Evolutionary conservation across 2,888 invertebrate species (phyloP).

Genomic region (Dolichopus griseipennis): DNA sequence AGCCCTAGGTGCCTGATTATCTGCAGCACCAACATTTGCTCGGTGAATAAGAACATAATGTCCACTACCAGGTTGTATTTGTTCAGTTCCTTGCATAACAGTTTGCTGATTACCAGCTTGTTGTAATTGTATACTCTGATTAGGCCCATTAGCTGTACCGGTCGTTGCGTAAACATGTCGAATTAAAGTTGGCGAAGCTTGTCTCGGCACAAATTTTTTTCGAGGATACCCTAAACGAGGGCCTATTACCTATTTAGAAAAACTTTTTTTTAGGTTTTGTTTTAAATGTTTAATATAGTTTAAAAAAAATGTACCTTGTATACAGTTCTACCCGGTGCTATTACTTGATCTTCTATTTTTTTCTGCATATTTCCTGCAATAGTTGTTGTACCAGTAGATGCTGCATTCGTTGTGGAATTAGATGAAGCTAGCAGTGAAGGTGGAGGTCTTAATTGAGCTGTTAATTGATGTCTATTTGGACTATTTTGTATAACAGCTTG

Average conservation of each 20-base stretch:
- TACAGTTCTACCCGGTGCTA: conserved; percentile 35
- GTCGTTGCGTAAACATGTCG: conserved; percentile 48
- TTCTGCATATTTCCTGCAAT: conserved; percentile 19
- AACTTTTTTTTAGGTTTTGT: background rate
- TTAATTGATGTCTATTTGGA: conserved; percentile 77
- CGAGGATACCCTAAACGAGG: conserved; percentile 42
- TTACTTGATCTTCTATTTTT: conserved; percentile 26
- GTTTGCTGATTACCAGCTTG: conserved; percentile 22
- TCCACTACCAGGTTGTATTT: conserved; percentile 47
- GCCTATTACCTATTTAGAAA: conserved; percentile 34
- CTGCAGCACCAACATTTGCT: conserved; percentile 51
- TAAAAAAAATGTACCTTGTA: conserved; percentile 33
- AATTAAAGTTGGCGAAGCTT: conserved; percentile 55
- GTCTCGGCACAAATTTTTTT: conserved; percentile 48
- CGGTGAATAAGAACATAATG: conserved; percentile 77
- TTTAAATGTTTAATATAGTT: too few species aligned
- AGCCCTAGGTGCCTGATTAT: conserved; percentile 65
- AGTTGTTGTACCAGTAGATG: conserved; percentile 13
- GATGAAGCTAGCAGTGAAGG: conserved; percentile 49
- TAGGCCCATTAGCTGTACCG: conserved; percentile 23
- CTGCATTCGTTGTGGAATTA: conserved; percentile 26
- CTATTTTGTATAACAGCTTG: conserved; percentile 90
- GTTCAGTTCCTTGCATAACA: conserved; percentile 19
- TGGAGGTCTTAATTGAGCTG: conserved; percentile 77
- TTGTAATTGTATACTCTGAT: conserved; percentile 26